Base-by-base conservation (phyloP, 2,797 vertebrate genomes). In the Xerus rutilus region DNA sequence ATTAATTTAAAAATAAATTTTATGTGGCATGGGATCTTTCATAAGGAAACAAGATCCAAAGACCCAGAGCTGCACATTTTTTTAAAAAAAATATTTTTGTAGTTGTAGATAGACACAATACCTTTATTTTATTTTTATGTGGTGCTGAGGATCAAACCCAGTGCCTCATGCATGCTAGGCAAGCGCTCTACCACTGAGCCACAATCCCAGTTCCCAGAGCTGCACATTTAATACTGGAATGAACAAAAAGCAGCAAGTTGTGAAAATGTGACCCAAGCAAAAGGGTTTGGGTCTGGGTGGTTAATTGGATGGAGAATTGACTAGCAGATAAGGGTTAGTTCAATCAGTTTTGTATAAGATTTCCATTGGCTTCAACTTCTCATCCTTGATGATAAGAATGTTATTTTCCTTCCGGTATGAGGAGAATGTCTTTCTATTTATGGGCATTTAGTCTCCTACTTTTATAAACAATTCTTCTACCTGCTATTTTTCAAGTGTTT, bases 221-320 rank as follows among this genome's bases (percentile, higher is more conserved):
- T 59, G 23, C 30, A 57, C 47, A 67, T 30, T 79, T 54, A 11
- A 13, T 30, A 17, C 1, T 65, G 54, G 45, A n/a, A 28, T 64
- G 54, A 43, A 47, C 57, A 49, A 32, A 64, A 13, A 8, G 4
- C 32, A 11, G 9, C 43, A 52, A 9, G 12, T 62, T 70, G 65
- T 39, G 21, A 72, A 94, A 70, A 39, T 47, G 18, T 78, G 43
- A 54, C 21, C 59, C 25, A 1, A 9, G 28, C 35, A 43, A 81
- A 74, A 7, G 23, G 8, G 0, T 1, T 5, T 15, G 4, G 7
- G 9, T 11, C 3, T 57, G 25, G 2, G n/a, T 32, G 54, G 10
- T 30, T 52, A 52, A 64, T 17, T 35, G 23, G 25, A 23, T 4
- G 5, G n/a, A 76, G 6, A 67, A 30, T 8, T 72, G 47, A 18